Evolutionary conservation across 2,797 vertebrate genomes (phyloP).

Genomic region (Ctenopoma kingsleyae): DNA sequence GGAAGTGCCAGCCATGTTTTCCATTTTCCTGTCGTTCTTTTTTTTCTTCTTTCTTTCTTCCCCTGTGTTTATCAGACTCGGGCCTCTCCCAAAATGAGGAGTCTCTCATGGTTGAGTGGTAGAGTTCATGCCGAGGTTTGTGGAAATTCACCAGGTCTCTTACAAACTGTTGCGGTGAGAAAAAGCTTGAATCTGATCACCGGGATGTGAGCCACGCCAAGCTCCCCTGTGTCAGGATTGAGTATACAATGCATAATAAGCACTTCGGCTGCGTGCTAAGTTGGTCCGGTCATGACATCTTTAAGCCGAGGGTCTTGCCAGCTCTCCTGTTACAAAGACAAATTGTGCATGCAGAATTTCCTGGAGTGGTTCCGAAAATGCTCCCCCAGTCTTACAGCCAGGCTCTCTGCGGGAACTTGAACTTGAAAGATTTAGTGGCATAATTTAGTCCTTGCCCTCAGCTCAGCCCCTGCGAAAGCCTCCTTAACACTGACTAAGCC

Average conservation of each 20-base stretch:
- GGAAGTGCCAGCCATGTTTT: constrained; percentile 82
- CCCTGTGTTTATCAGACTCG: constrained; percentile 79
- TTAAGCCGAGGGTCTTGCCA: constrained; percentile 74
- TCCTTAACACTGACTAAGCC: constrained; percentile 49
- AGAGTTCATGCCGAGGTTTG: constrained; percentile 80
- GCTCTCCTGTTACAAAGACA: constrained; percentile 83
- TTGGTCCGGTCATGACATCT: constrained; percentile 83
- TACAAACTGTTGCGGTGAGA: constrained; percentile 77
- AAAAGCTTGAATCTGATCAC: constrained; percentile 73
- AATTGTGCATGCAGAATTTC: constrained; percentile 84
- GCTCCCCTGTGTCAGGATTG: constrained; percentile 78
- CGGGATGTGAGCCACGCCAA: constrained; percentile 73
- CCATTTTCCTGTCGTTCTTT: constrained; percentile 77
- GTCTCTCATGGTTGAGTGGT: constrained; percentile 77
- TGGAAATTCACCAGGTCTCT: constrained; percentile 83
- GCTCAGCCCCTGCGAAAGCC: constrained; percentile 58
- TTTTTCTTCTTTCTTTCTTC: constrained; percentile 63
- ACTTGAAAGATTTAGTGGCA: constrained; percentile 72
- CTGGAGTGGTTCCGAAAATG: constrained; percentile 75
- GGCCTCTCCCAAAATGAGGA: constrained; percentile 76
- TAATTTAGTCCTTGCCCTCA: constrained; percentile 71
- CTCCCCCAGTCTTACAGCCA: constrained; percentile 66
- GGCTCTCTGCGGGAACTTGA: constrained; percentile 71
- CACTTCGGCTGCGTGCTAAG: constrained; percentile 80
- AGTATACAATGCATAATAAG: constrained; percentile 81